A percentile compares a stretch with the other conserved stretches of the same genome.
These are phyloP conservation scores for Calyptomena viridis DNA, from an alignment of 2,113 vertebrate species.

Conservation along the genomic window DNA sequence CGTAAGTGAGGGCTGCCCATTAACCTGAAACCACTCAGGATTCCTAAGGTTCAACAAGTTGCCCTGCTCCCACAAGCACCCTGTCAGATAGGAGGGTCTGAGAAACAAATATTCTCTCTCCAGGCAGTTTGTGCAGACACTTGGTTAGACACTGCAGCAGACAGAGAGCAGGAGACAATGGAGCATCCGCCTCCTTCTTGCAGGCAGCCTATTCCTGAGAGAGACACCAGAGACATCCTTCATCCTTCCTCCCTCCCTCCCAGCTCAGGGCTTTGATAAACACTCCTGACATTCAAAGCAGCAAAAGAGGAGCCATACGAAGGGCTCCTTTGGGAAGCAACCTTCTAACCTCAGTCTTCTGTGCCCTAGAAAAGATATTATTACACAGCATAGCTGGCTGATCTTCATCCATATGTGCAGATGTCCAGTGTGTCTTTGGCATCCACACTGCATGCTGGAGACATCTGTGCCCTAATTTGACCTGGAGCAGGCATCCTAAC, in stretches of 20 bases:
- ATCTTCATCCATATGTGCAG: not conserved
- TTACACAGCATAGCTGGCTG: constrained; percentile 13
- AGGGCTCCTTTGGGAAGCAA: constrained; percentile 21
- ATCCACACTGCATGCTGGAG: not conserved
- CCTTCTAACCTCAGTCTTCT: not conserved
- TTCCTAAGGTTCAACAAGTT: not conserved
- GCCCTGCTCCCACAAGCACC: not conserved
- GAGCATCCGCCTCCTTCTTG: not conserved
- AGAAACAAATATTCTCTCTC: not conserved
- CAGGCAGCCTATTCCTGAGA: not conserved
- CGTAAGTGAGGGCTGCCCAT: not conserved
- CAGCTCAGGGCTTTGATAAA: not conserved
- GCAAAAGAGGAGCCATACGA: not conserved
- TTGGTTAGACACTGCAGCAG: not conserved
- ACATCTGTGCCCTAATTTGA: not conserved
- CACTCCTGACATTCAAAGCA: not conserved
- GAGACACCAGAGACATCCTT: not conserved
- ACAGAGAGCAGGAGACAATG: fast-evolving
- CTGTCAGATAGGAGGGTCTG: not conserved
- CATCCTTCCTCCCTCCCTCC: not conserved
- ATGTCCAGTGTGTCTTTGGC: not conserved
- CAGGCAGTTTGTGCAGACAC: not conserved
- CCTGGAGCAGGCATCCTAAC: not conserved
- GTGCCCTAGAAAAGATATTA: not conserved
- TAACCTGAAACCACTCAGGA: not conserved